Evolutionary conservation across 2,888 invertebrate genomes (phyloP).

Genomic region (Andrena minutula): DNA sequence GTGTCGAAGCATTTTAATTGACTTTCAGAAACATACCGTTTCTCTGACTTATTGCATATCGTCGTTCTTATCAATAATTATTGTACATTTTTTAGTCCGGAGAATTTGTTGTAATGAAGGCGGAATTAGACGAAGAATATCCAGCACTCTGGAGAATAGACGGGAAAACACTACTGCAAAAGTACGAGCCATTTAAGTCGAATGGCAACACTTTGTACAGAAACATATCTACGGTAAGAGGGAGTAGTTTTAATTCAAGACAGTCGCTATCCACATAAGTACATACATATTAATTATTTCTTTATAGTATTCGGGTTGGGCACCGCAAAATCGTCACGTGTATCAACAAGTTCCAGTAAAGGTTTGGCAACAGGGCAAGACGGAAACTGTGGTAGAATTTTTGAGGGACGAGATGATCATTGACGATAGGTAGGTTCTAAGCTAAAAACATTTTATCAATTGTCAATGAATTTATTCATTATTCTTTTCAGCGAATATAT

Average conservation of each 20-base stretch:
- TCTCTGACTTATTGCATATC: conserved; percentile 4
- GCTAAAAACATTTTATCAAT: conserved; percentile 21
- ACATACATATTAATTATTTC: neutral
- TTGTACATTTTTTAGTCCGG: conserved; percentile 89
- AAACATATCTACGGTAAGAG: conserved; percentile 93
- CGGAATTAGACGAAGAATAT: conserved; percentile 92
- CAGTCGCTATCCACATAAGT: neutral
- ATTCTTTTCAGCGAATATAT: conserved; percentile 87
- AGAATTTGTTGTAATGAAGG: conserved; percentile 94
- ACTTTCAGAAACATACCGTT: neutral
- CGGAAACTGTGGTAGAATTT: conserved; percentile 93
- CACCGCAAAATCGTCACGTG: conserved; percentile 92
- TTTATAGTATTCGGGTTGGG: conserved; percentile 93
- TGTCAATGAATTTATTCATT: conserved; percentile 12
- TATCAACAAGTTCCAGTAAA: conserved; percentile 93
- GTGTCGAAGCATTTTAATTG: conserved; percentile 9
- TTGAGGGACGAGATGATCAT: conserved; percentile 90
- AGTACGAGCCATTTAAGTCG: conserved; percentile 93
- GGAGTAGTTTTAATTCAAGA: conserved; percentile 1
- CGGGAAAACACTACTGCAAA: conserved; percentile 92
- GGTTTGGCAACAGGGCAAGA: conserved; percentile 90
- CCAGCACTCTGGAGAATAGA: conserved; percentile 97
- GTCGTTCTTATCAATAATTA: neutral
- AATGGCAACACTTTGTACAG: conserved; percentile 93
- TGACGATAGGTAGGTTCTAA: conserved; percentile 86